These are phyloP conservation scores for Cepaea nemoralis DNA, from an alignment of 1,140 invertebrate species.

Conservation along the genomic window DNA sequence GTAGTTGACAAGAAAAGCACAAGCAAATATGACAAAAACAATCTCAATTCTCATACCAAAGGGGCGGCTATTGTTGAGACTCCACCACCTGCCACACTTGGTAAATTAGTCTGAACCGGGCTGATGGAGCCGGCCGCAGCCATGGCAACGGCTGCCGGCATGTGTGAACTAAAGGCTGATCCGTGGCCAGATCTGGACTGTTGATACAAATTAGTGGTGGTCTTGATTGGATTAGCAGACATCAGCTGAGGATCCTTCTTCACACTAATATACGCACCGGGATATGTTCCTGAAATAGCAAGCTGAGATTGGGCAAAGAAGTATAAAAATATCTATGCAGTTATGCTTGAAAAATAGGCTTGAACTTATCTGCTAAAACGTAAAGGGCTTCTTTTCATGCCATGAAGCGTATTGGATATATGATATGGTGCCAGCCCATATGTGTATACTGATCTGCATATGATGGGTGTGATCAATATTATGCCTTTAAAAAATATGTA, in stretches of 20 bases:
- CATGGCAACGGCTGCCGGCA: background rate
- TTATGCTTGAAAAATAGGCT: too few species aligned
- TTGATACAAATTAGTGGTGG: conserved; percentile 36
- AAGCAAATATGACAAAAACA: too few species aligned
- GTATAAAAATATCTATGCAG: conserved; percentile 1
- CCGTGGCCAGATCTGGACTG: conserved; percentile 10
- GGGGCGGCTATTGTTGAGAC: background rate
- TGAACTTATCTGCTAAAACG: too few species aligned
- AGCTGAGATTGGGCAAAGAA: background rate
- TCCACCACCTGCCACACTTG: background rate
- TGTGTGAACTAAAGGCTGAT: conserved; percentile 1
- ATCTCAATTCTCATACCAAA: background rate
- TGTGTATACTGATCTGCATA: too few species aligned
- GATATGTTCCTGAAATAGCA: conserved; percentile 60
- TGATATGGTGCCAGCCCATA: too few species aligned
- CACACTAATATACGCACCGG: conserved; percentile 60
- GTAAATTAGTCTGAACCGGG: background rate
- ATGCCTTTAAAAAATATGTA: too few species aligned
- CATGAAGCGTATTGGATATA: too few species aligned
- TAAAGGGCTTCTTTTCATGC: too few species aligned
- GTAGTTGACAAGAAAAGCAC: too few species aligned
- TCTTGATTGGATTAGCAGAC: conserved; percentile 20
- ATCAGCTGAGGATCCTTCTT: conserved; percentile 54
- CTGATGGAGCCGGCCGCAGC: background rate
- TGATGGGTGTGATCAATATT: too few species aligned